A percentile compares a stretch with the other conserved stretches of the same genome.
These are phyloP conservation scores for Helicorthomorpha holstii DNA, from an alignment of 1,140 invertebrate genomes.

Conservation along the genomic window DNA sequence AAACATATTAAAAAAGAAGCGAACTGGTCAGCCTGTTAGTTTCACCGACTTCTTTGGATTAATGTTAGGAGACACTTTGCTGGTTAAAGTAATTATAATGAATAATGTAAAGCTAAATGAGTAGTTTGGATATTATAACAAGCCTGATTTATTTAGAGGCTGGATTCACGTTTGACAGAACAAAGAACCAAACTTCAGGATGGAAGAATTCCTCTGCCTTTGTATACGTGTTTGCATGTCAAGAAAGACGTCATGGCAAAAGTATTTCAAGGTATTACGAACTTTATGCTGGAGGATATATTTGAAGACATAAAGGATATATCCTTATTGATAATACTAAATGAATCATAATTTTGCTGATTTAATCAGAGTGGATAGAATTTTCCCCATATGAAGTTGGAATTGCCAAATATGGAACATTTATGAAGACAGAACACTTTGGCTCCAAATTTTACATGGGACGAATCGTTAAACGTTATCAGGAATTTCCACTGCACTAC, in stretches of 20 bases:
- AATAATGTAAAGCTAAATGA: not conserved
- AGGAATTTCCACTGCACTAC: constrained; percentile 27
- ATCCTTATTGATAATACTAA: not conserved
- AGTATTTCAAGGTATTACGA: constrained; percentile 25
- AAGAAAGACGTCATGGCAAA: constrained; percentile 30
- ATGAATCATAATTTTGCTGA: constrained; percentile 1
- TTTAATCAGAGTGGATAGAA: constrained; percentile 30
- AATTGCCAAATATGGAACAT: constrained; percentile 33
- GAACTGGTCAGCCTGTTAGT: constrained; percentile 28
- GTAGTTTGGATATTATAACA: not conserved
- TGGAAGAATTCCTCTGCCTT: constrained; percentile 25
- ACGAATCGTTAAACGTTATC: constrained; percentile 24
- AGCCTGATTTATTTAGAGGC: constrained; percentile 17
- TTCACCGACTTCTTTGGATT: constrained; percentile 34
- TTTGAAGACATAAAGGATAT: not conserved
- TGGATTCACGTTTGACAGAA: constrained; percentile 23
- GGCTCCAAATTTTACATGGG: constrained; percentile 32
- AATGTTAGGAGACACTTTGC: constrained; percentile 29
- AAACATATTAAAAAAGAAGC: constrained; percentile 24
- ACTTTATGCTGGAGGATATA: not conserved
- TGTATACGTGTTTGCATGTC: constrained; percentile 33
- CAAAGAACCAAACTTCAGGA: constrained; percentile 22
- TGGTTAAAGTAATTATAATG: constrained; percentile 23
- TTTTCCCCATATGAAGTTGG: constrained; percentile 34
- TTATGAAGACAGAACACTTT: constrained; percentile 29